Evolutionary conservation across 2,888 invertebrate genomes (phyloP), one percentile per base, ranked within the genome.

Genomic region (Drosophila melanosoma): DNA sequence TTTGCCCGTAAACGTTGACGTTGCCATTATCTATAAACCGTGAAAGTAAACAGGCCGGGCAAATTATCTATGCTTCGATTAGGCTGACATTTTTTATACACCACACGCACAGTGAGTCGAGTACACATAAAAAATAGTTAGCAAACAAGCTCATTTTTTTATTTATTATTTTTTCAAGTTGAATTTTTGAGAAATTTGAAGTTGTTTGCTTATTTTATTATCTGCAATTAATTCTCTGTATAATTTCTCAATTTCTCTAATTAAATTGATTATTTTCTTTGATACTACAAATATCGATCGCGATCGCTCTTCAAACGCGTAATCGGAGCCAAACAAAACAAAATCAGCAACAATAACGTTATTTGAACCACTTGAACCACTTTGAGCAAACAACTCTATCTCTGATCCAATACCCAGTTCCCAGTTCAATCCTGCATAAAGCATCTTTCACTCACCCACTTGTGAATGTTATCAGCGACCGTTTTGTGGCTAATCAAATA

Each of bases 21-120:
- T 65, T 62, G 60, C 79, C 58, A 76, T 87, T 87, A 87, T 87
- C 89, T 87, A 74, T 71, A 80, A 86, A 83, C 69, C 79, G 74
- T 74, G 78, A 78, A 87, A 81, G 87, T 89, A 87, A 89, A 89
- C 86, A 87, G 87, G 59, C 70, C 72, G 63, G 68, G 73, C 69
- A 84, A 87, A 87, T 84, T 89, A 86, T 86, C 85, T 84, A 78
- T 80, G 85, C 68, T 77, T 89, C 85, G 85, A 82, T 89, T 82
- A 77, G 75, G 69, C 69, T 62, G 57, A 65, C 76, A 52, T 79
- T 78, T 33, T 53, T 26, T 49, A 69, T 53, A 68, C 57, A 20
- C 42, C 20, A 23, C 57, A 45, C 26, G 69, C 64, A 84, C 79
- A 77, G 76, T 79, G 87, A 61, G 33, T 0, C 69, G 26, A 54